Evolutionary conservation across 35 echinoderm and acorn worm genomes (phyloP), one percentile per base, ranked within the genome.

Genomic region (Nesometra sesokonis): DNA sequence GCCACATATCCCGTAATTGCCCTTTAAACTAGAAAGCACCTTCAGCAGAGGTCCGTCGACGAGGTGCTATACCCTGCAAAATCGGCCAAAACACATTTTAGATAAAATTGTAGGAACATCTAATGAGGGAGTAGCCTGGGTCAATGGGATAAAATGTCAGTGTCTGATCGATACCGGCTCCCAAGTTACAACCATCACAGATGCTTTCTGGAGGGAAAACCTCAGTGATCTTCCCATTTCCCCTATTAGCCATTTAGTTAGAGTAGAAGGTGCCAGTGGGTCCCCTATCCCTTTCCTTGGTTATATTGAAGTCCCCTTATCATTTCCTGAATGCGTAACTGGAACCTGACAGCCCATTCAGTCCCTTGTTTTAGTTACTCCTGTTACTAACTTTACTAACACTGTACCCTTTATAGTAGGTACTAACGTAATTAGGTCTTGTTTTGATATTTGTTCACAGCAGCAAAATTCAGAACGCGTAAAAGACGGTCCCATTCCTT

Each of bases 161-260:
- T 86, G 87, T 86, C 37, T 89, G 36, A 77, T 93, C 0, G 87
- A 89, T 39, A 86, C 91, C 23, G 91, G 91, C 21, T 87, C 91
- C 17, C 84, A 89, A 40, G 80, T 93, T 0, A 93, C 87, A 5
- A 89, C 91, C 7, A 46, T 93, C 32, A 35, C 32, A 5, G 78
- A 80, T 0, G 13, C 78, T 32, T 80, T 80, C 23, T 80, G 34
- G 77, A n/a, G 85, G 76, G 77, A 78, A 34, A 32, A 80, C 31
- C 27, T 80, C 0, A 34, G 32, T 34, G 19, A 80, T 32, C 13
- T 80, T 32, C 19, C 19, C 31, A 80, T 80, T 34, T 35, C 11
- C 11, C 78, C 78, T 34, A 34, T 80, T 9, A 80, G 32, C 13
- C 7, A 80, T 80, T 27, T 80, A 13, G 13, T 80, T 32, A 34